Percentiles rank a stretch among this genome's conserved stretches.
phyloP scores from a whole-genome alignment of 1,140 invertebrate genomes.

The Limonius californicus region DNA sequence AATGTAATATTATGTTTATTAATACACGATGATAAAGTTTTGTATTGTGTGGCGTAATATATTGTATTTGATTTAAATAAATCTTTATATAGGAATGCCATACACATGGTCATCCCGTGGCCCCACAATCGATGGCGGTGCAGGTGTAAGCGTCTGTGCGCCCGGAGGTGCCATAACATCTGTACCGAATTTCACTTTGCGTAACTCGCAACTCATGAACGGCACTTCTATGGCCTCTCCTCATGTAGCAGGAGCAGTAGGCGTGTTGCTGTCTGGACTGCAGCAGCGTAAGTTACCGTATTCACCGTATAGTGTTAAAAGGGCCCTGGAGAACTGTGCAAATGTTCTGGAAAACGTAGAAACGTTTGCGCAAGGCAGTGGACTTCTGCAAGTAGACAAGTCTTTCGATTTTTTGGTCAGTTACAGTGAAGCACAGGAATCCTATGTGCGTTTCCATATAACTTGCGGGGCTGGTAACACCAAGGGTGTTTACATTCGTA shows the following conservation, averaged over 20 bases:
- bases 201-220: slow-evolving; percentile 90
- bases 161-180: slow-evolving; percentile 96
- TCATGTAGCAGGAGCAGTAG: slow-evolving; percentile 88
- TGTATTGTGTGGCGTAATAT: too few species aligned
- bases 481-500: slow-evolving; percentile 81
- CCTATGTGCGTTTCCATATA: slow-evolving; percentile 76
- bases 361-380: slow-evolving; percentile 87
- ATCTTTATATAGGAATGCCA: slow-evolving; percentile 69
- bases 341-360: slow-evolving; percentile 70
- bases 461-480: slow-evolving; percentile 54
- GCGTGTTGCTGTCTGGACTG: slow-evolving; percentile 78
- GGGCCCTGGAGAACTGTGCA: slow-evolving; percentile 88
- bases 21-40: too few species aligned
- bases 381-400: slow-evolving; percentile 88
- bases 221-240: slow-evolving; percentile 96
- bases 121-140: slow-evolving; percentile 82
- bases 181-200: slow-evolving; percentile 86
- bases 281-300: slow-evolving; percentile 64
- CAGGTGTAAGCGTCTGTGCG: slow-evolving; percentile 86
- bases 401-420: slow-evolving; percentile 72
- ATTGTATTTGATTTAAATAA: too few species aligned
- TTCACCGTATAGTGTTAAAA: slow-evolving; percentile 86
- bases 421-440: slow-evolving; percentile 50
- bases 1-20: too few species aligned
- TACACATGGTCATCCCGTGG: slow-evolving; percentile 96